Evolutionary conservation across 2,113 vertebrate species (phyloP).

Genomic region (Procavia capensis): DNA sequence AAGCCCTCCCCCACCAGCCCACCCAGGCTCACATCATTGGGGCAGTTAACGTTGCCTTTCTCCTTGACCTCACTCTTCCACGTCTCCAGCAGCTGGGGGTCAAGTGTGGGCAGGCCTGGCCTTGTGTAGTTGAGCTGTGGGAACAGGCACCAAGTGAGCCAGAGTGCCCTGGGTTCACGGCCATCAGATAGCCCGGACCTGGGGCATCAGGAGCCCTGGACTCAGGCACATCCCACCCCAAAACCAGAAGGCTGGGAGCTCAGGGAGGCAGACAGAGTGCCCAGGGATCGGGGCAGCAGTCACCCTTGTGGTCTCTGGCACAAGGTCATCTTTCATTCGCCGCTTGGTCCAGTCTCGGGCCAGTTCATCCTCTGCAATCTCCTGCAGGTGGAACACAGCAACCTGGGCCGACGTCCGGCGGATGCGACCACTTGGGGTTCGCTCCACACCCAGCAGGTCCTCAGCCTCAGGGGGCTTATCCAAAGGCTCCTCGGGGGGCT

Average conservation of each 20-base stretch:
- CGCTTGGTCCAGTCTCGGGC: conserved; percentile 96
- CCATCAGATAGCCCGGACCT: neutral
- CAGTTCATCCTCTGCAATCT: conserved; percentile 97
- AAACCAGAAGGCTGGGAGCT: neutral
- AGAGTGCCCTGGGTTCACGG: neutral
- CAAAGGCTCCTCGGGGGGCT: conserved; percentile 81
- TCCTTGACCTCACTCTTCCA: conserved; percentile 99
- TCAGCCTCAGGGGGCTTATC: conserved; percentile 78
- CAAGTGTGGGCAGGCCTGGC: conserved; percentile 96
- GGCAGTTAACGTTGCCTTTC: conserved; percentile 97
- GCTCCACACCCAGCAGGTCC: conserved; percentile 91
- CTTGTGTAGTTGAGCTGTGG: conserved; percentile 97
- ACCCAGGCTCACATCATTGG: conserved; percentile 92
- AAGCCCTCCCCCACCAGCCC: neutral
- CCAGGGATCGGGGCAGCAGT: neutral
- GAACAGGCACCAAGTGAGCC: conserved; percentile 47
- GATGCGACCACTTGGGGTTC: conserved; percentile 96
- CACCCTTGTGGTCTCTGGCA: conserved; percentile 97
- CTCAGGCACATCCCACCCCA: neutral
- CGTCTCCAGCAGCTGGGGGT: conserved; percentile 92
- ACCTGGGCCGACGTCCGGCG: conserved; percentile 96
- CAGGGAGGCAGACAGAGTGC: neutral
- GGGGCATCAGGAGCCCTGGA: neutral
- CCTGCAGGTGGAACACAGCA: conserved; percentile 97
- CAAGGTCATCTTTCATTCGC: conserved; percentile 97